phyloP scores from a whole-genome alignment of 53 echinoderm and acorn worm genomes.

The Arbacia lixula region DNA sequence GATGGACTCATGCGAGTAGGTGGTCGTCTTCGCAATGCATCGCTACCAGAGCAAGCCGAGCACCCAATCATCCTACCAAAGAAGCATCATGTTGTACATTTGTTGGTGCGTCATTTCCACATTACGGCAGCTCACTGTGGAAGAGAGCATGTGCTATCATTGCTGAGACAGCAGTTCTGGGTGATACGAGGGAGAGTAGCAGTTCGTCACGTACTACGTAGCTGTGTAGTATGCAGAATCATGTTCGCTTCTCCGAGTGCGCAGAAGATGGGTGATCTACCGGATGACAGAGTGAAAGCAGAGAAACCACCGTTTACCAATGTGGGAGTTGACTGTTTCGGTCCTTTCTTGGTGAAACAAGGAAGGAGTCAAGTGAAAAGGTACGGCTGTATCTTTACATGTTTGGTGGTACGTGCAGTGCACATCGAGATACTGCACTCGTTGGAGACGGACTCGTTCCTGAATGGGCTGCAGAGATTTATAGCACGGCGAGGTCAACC shows the following conservation, averaged over 20 bases:
- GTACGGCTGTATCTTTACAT: slow-evolving; percentile 78
- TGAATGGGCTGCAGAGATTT: slow-evolving; percentile 69
- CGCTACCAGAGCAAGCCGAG: slow-evolving; percentile 24
- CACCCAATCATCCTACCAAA: slow-evolving; percentile 24
- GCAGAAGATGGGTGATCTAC: slow-evolving; percentile 69
- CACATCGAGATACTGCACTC: slow-evolving; percentile 73
- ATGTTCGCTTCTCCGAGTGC: not conserved
- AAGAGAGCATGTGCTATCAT: slow-evolving; percentile 37
- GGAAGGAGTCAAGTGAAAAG: slow-evolving; percentile 60
- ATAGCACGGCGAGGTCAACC: slow-evolving; percentile 64
- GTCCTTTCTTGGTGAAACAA: slow-evolving; percentile 71
- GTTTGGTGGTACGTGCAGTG: slow-evolving; percentile 66
- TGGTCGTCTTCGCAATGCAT: slow-evolving; percentile 53
- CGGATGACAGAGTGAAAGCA: slow-evolving; percentile 59
- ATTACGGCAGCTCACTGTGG: slow-evolving; percentile 27
- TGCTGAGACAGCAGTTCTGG: slow-evolving; percentile 53
- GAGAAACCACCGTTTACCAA: slow-evolving; percentile 62
- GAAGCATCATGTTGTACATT: not conserved
- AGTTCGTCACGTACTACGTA: not conserved
- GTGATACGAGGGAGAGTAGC: slow-evolving; percentile 25
- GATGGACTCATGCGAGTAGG: slow-evolving; percentile 51
- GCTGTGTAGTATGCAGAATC: not conserved
- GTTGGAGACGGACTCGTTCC: slow-evolving; percentile 65
- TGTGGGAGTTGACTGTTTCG: slow-evolving; percentile 78
- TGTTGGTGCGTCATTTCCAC: slow-evolving; percentile 21